These are phyloP conservation scores for Heliconius ethilla DNA, from an alignment of 2,888 invertebrate genomes.

Conservation along the genomic window DNA sequence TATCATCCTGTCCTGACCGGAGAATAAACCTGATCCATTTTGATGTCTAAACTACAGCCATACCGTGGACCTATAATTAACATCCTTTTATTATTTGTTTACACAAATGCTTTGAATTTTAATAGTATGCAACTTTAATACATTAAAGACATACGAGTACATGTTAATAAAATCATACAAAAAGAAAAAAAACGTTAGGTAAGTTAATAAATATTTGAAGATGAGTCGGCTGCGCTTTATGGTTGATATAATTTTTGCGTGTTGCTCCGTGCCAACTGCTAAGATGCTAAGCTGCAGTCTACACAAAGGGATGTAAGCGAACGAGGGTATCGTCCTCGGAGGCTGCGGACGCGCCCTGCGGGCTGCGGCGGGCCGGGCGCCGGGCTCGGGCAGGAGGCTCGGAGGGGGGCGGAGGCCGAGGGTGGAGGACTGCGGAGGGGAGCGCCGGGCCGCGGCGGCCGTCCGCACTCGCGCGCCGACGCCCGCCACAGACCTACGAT, in stretches of 20 bases:
- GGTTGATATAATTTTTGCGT: slow-evolving; percentile 29
- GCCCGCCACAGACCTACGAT: slow-evolving; percentile 66
- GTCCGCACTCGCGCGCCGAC: slow-evolving; percentile 70
- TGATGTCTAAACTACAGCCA: background rate
- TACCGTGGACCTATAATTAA: background rate
- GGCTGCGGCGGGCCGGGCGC: slow-evolving; percentile 13
- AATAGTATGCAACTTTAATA: background rate
- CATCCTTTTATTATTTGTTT: background rate
- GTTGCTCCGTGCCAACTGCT: slow-evolving; percentile 45
- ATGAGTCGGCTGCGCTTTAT: background rate
- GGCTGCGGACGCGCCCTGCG: slow-evolving; percentile 53
- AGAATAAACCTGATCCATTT: background rate
- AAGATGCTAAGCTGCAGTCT: slow-evolving; percentile 34
- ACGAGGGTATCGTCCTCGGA: slow-evolving; percentile 73
- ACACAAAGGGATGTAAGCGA: slow-evolving; percentile 57
- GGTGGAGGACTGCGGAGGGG: slow-evolving; percentile 32
- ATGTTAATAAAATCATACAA: background rate
- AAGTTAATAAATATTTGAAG: background rate
- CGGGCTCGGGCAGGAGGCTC: slow-evolving; percentile 34
- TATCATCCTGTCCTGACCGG: background rate
- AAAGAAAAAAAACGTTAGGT: slow-evolving; percentile 1
- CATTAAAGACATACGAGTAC: background rate
- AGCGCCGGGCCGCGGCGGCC: slow-evolving; percentile 42
- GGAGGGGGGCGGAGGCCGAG: slow-evolving; percentile 37
- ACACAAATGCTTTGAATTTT: background rate